Evolutionary conservation across 2,113 vertebrate genomes (phyloP).

Genomic region (human): GRCh38 chr7:2149001-2149500

Average conservation of each 20-base stretch:
- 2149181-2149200: constrained; percentile 92
- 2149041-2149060: neutral
- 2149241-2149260: constrained; percentile 37
- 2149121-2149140: rapidly evolving
- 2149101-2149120: rapidly evolving
- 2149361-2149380: rapidly evolving
- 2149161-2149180: constrained; percentile 93
- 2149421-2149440: rapidly evolving
- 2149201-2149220: constrained; percentile 93
- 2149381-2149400: rapidly evolving
- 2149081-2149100: rapidly evolving
- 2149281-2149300: neutral
- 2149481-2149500: rapidly evolving
- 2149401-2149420: neutral
- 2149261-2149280: neutral
- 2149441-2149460: rapidly evolving
- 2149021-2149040: neutral
- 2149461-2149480: neutral
- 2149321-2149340: rapidly evolving
- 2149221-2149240: constrained; percentile 98
- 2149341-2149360: rapidly evolving
- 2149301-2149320: neutral
- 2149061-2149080: neutral
- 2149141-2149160: constrained; percentile 88
- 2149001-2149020: neutral